These are phyloP conservation scores for Centropyge bicolor DNA, from an alignment of 2,797 vertebrate genomes.

Conservation along the genomic window DNA sequence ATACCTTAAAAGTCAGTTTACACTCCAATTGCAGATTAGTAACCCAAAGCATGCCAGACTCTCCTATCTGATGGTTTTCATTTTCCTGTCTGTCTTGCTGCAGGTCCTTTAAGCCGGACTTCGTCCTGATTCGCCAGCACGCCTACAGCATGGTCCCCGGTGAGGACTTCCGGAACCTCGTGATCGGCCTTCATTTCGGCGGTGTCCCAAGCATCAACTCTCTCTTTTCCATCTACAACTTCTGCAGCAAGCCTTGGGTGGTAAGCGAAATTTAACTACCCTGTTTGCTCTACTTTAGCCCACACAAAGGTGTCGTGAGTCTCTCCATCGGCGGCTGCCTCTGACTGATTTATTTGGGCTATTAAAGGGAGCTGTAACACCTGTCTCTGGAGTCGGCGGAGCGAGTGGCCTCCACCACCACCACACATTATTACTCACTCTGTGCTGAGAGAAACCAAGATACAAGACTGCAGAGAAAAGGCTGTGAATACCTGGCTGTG, in stretches of 20 bases:
- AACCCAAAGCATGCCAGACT: background rate
- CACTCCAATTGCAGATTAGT: background rate
- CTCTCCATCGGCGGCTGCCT: conserved; percentile 27
- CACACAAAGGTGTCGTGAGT: conserved; percentile 13
- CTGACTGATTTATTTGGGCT: conserved; percentile 67
- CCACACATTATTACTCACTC: conserved; percentile 40
- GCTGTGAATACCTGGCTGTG: background rate
- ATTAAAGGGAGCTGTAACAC: conserved; percentile 65
- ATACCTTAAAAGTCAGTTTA: background rate
- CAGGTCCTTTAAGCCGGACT: conserved; percentile 97
- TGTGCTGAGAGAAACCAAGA: conserved; percentile 12
- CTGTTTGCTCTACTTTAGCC: conserved; percentile 30
- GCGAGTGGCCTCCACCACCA: conserved; percentile 22
- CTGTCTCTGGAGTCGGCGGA: conserved; percentile 44
- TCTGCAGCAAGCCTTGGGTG: conserved; percentile 98
- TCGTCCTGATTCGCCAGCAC: conserved; percentile 94
- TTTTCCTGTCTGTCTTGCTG: conserved; percentile 30
- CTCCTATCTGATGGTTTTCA: background rate
- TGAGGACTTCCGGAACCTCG: conserved; percentile 93
- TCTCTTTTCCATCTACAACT: conserved; percentile 96
- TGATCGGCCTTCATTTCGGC: conserved; percentile 95
- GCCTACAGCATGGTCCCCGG: conserved; percentile 96
- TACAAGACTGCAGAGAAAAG: conserved; percentile 11
- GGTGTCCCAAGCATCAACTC: conserved; percentile 91
- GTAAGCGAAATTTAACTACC: conserved; percentile 62